These are phyloP conservation scores for Cordilura impudica DNA, from an alignment of 2,888 invertebrate genomes.

Conservation along the genomic window DNA sequence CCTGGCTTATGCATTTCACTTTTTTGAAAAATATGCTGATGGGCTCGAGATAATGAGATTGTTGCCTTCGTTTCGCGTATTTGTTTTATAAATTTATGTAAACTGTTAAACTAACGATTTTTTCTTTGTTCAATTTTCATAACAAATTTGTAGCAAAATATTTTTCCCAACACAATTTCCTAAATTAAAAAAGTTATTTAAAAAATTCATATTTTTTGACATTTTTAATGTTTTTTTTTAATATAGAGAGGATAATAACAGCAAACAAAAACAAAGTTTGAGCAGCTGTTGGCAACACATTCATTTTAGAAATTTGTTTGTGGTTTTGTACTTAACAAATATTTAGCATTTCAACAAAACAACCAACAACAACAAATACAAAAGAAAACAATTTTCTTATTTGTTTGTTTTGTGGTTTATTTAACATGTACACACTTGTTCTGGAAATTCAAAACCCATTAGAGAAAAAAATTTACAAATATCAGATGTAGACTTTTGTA, in stretches of 20 bases:
- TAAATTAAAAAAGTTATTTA: background rate
- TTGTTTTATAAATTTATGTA: background rate
- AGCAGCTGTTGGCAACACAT: background rate
- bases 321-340: background rate
- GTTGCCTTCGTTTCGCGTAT: no score
- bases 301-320: slow-evolving; percentile 7
- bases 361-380: background rate
- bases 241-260: background rate
- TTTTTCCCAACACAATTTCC: background rate
- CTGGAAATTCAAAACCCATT: slow-evolving; percentile 40
- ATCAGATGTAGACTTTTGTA: slow-evolving; percentile 16
- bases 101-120: background rate
- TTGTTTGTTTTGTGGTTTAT: slow-evolving; percentile 40
- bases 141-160: background rate
- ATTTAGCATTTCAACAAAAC: background rate
- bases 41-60: no score
- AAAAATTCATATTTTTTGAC: background rate
- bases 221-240: background rate
- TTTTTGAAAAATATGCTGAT: no score
- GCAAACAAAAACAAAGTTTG: background rate
- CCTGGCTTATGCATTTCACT: no score
- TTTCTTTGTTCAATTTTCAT: background rate
- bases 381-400: background rate
- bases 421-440: slow-evolving; percentile 42
- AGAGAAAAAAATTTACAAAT: slow-evolving; percentile 41